Base-by-base conservation (phyloP, 2,113 vertebrate species). In the Nibea albiflora region DNA sequence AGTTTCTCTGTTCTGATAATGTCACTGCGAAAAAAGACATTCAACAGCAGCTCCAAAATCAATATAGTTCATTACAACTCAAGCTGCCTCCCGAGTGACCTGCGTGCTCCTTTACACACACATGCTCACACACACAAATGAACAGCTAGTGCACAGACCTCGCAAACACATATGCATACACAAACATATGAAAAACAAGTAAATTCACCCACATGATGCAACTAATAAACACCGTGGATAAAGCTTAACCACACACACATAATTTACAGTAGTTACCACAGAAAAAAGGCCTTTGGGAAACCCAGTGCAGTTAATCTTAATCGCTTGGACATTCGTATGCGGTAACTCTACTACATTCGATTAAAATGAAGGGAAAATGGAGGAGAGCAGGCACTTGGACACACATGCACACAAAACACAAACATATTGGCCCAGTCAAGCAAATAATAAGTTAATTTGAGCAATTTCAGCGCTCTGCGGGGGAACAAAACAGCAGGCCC, bases 361-460 rank as follows among this genome's bases (percentile, higher is more conserved):
- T 95, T 95, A 94, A 92, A 94, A 91, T 74, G 50, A 81, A 70
- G 46, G 42, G 67, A 68, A 83, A 80, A 84, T 72, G 83, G 89
- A 84, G 67, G 73, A 58, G 70, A 80, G 84, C 17, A 15, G 82
- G 74, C 82, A 75, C 87, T 84, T 73, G 75, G 86, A 83, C 83
- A 83, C 85, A 85, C 84, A 78, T 62, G 78, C 91, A 92, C 91
- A 94, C 90, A 93, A 90, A 93, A 93, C 89, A 95, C 88, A 95
- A 94, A 94, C 94, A 94, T 92, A 95, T 95, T 94, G 94, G 92
- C 90, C 94, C 92, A 96, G 94, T 93, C 94, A 93, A 95, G 95
- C 95, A 95, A 95, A 95, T 95, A 95, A 96, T 95, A 96, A 95
- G 95, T 94, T 95, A 95, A 96, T 96, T 95, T 94, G 91, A 95